phyloP scores from a whole-genome alignment of 2,888 invertebrate species.

The Tachina lurida region DNA sequence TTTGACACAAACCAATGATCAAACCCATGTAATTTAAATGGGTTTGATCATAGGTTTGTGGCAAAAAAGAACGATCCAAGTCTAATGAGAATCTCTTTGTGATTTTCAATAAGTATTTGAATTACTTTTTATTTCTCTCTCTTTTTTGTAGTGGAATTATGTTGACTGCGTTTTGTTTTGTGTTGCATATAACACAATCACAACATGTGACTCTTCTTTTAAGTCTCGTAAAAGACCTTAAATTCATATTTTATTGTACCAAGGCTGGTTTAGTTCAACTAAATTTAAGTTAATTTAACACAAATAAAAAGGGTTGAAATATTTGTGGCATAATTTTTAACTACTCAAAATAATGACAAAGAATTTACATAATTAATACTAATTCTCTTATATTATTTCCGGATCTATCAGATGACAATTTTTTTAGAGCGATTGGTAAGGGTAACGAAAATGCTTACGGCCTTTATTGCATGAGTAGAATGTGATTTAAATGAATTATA shows the following conservation, averaged over 20 bases:
- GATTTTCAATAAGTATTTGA: too few relatives aligned
- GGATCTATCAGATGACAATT: slow-evolving; percentile 15
- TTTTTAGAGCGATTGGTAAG: neutral
- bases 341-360: slow-evolving; percentile 17
- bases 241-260: slow-evolving; percentile 19
- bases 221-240: neutral
- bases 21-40: too few relatives aligned
- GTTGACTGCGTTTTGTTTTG: too few relatives aligned
- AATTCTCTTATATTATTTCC: slow-evolving; percentile 9
- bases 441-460: neutral
- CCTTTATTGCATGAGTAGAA: neutral
- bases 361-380: slow-evolving; percentile 53
- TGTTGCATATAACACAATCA: too few relatives aligned
- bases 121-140: too few relatives aligned
- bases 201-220: too few relatives aligned
- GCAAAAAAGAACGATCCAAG: too few relatives aligned
- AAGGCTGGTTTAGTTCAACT: slow-evolving; percentile 4
- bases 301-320: slow-evolving; percentile 33
- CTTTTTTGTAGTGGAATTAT: too few relatives aligned
- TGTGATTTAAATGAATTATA: slow-evolving; percentile 21
- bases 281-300: slow-evolving; percentile 15
- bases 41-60: too few relatives aligned
- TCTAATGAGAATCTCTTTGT: too few relatives aligned
- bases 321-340: slow-evolving; percentile 10
- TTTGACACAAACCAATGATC: too few relatives aligned